A percentile compares a stretch with the other conserved stretches of the same genome.
phyloP scores from a whole-genome alignment of 2,797 vertebrate species.

The Sandelia bainsii region DNA sequence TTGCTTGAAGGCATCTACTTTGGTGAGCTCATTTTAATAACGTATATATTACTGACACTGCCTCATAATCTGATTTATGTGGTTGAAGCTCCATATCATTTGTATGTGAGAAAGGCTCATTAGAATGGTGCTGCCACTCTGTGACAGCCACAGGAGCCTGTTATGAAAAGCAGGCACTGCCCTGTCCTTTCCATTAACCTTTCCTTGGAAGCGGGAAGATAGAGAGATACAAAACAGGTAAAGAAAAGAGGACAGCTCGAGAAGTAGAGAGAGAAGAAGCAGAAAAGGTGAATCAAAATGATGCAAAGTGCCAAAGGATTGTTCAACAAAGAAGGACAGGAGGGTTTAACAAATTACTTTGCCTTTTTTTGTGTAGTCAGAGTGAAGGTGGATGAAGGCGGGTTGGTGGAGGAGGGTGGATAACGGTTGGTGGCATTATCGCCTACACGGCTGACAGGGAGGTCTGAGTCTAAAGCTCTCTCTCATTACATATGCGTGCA shows the following conservation, averaged over 20 bases:
- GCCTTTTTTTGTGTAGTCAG: conserved; percentile 51
- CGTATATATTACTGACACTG: conserved; percentile 73
- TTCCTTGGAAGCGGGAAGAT: conserved; percentile 70
- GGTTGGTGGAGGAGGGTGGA: conserved; percentile 44
- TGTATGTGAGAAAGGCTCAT: conserved; percentile 72
- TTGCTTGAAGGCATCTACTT: conserved; percentile 52
- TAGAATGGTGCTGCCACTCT: conserved; percentile 76
- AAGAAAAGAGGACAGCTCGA: conserved; percentile 69
- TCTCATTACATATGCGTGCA: conserved; percentile 88
- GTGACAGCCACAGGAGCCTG: conserved; percentile 71
- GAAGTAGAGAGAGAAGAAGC: conserved; percentile 41
- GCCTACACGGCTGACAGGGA: conserved; percentile 79
- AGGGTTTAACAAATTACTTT: conserved; percentile 56
- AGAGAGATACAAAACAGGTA: conserved; percentile 66
- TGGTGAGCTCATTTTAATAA: conserved; percentile 61
- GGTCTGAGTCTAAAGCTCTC: conserved; percentile 81
- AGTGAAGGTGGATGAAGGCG: conserved; percentile 35
- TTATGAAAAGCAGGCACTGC: conserved; percentile 79
- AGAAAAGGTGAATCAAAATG: conserved; percentile 43
- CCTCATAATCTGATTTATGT: conserved; percentile 68
- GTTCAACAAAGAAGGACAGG: conserved; percentile 71
- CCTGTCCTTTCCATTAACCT: conserved; percentile 86
- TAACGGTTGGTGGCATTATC: conserved; percentile 82
- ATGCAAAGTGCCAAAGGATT: conserved; percentile 49
- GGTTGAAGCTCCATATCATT: conserved; percentile 58